Conservation (phyloP, 2,888 invertebrate genomes). For the Scelioninae gen. 2 region DNA sequence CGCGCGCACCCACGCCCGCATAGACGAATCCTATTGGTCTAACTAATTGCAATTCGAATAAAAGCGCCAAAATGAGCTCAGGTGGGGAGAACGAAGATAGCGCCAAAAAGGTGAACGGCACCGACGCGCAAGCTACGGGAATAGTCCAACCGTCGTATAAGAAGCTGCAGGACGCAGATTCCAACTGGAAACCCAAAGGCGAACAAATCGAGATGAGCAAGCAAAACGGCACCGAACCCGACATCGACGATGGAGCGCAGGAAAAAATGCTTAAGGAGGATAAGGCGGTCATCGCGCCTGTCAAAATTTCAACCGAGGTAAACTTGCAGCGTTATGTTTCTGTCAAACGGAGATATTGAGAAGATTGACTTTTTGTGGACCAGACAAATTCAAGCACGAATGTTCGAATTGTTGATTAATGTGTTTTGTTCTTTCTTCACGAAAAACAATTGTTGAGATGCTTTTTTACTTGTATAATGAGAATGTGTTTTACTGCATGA, state of each 20-base stretch:
- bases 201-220: slow-evolving; percentile 66
- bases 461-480: too few relatives aligned
- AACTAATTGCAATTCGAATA: slow-evolving; percentile 64
- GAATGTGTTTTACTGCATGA: too few relatives aligned
- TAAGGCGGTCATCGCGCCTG: slow-evolving; percentile 65
- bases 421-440: too few relatives aligned
- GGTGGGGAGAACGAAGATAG: slow-evolving; percentile 65
- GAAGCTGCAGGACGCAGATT: slow-evolving; percentile 67
- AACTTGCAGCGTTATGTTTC: too few relatives aligned
- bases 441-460: too few relatives aligned
- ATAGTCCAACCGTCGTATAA: slow-evolving; percentile 65
- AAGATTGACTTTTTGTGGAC: too few relatives aligned
- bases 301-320: slow-evolving; percentile 69
- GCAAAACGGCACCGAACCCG: slow-evolving; percentile 66
- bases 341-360: too few relatives aligned
- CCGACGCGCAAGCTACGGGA: slow-evolving; percentile 16
- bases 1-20: slow-evolving; percentile 1
- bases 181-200: slow-evolving; percentile 56
- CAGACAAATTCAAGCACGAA: too few relatives aligned
- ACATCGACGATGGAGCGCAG: slow-evolving; percentile 70
- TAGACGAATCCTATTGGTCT: slow-evolving; percentile 13
- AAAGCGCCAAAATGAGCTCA: slow-evolving; percentile 70
- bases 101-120: slow-evolving; percentile 62
- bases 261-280: slow-evolving; percentile 73
- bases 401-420: too few relatives aligned